Evolutionary conservation across 2,797 vertebrate species (phyloP), one percentile per base, ranked within the genome.

Genomic region (Falco cherrug): DNA sequence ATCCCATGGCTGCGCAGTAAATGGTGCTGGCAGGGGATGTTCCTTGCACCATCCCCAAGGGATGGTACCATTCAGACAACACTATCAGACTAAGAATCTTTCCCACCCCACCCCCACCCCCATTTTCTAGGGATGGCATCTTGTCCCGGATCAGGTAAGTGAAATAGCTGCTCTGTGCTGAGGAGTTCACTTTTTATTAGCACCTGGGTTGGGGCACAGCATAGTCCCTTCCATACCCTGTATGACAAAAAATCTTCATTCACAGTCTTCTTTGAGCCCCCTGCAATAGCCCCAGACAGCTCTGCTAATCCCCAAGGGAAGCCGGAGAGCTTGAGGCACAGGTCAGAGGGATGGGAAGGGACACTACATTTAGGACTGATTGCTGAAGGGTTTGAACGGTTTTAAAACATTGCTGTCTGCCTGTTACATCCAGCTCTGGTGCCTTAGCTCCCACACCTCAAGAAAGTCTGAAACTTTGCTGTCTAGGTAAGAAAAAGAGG

Each of bases 101-200:
- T n/a, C n/a, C n/a, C n/a, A n/a, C n/a, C n/a, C n/a, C n/a, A n/a
- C n/a, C n/a, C n/a, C n/a, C n/a, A n/a, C n/a, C n/a, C n/a, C n/a
- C n/a, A n/a, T 75, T 90, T 69, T 85, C 14, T 45, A 96, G 96
- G 93, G 85, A 96, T 74, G 81, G 0, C 48, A 2, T 95, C 90
- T 60, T 89, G 41, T 93, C 86, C 47, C 37, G 1, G 13, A 90
- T 93, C 68, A 84, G 95, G 97, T 97, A 45, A 95, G 94, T 96
- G 29, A 59, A 94, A 82, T 6, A 56, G 20, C 54, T 76, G 19
- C n/a, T n/a, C n/a, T n/a, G n/a, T n/a, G n/a, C n/a, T n/a, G n/a
- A n/a, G n/a, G n/a, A n/a, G n/a, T n/a, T n/a, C n/a, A n/a, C n/a
- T n/a, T n/a, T n/a, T n/a, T n/a, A n/a, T n/a, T n/a, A n/a, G n/a